These are phyloP conservation scores for Lasioglossum morio DNA, from an alignment of 2,888 invertebrate species.

Conservation along the genomic window DNA sequence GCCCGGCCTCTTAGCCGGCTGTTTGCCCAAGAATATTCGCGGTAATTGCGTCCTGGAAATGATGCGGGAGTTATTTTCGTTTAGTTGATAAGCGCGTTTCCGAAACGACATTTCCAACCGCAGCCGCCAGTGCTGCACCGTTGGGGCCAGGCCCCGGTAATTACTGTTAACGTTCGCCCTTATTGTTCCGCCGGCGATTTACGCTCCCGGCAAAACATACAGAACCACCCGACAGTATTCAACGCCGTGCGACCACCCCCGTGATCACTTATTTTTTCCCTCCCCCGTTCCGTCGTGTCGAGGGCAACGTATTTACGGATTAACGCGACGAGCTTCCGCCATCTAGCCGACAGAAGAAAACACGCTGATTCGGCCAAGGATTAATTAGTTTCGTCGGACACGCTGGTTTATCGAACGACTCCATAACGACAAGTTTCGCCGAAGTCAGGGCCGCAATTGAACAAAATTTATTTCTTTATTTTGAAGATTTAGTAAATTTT, in stretches of 20 bases:
- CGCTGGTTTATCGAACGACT: neutral
- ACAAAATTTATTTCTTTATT: too few relatives aligned
- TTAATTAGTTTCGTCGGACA: neutral
- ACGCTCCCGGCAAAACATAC: neutral
- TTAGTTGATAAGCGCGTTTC: conserved; percentile 42
- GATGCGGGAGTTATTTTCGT: conserved; percentile 27
- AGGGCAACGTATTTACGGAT: neutral
- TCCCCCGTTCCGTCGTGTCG: neutral
- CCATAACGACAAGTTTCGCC: too few relatives aligned
- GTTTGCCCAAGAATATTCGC: conserved; percentile 45
- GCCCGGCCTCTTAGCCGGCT: neutral
- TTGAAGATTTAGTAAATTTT: too few relatives aligned
- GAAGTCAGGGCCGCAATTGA: neutral
- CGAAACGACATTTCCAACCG: conserved; percentile 27
- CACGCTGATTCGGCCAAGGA: neutral
- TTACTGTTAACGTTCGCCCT: conserved; percentile 38
- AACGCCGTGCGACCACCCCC: neutral
- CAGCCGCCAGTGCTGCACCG: neutral
- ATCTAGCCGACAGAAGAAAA: neutral
- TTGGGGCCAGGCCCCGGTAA: conserved; percentile 21
- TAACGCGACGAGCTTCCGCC: neutral
- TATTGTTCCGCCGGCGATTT: conserved; percentile 22
- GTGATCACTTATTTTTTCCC: neutral
- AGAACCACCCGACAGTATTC: neutral
- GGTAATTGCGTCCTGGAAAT: conserved; percentile 53